Evolutionary conservation across 2,888 invertebrate genomes (phyloP).

Genomic region (Leptopilina drosophilae): DNA sequence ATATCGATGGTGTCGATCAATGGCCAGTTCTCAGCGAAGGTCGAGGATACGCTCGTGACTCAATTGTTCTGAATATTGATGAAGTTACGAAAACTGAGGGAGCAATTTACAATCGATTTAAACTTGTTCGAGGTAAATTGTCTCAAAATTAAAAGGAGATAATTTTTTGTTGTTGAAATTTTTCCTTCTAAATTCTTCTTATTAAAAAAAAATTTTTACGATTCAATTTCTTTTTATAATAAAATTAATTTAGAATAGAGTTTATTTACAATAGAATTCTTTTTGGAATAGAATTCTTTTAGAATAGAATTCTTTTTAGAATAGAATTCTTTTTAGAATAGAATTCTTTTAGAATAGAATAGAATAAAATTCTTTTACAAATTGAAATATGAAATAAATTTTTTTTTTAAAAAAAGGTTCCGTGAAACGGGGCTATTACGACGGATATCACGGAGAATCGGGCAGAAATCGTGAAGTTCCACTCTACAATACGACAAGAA

Average conservation of each 20-base stretch:
- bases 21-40: constrained; percentile 78
- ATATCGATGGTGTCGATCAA: constrained; percentile 78
- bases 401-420: constrained; percentile 53
- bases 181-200: neutral
- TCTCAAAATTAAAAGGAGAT: constrained; percentile 2
- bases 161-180: no score
- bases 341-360: neutral
- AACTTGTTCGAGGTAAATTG: constrained; percentile 69
- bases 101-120: constrained; percentile 70
- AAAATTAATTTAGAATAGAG: no score
- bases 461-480: constrained; percentile 64
- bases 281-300: no score
- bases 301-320: no score
- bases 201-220: neutral
- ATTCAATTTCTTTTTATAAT: no score
- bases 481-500: constrained; percentile 65
- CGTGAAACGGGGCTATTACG: constrained; percentile 67
- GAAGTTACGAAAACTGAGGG: constrained; percentile 70
- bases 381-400: neutral
- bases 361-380: neutral
- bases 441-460: constrained; percentile 71
- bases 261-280: no score
- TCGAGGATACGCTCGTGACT: constrained; percentile 71
- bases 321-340: neutral
- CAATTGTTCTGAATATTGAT: constrained; percentile 79